Evolutionary conservation across 2,888 invertebrate genomes (phyloP).

Genomic region (Leucophenga maculata): DNA sequence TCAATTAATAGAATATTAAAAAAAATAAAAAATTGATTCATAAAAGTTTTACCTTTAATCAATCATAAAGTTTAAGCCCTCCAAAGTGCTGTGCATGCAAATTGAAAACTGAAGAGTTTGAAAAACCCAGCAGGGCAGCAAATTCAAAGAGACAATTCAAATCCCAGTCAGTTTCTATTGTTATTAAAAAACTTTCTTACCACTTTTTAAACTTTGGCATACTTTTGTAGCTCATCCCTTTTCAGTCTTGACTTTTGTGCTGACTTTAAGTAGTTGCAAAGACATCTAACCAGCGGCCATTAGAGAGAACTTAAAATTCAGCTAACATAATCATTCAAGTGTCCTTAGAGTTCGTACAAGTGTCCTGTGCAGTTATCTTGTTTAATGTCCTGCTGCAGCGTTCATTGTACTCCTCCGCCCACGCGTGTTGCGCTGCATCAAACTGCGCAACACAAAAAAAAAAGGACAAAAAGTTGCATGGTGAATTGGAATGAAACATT

Average conservation of each 20-base stretch:
- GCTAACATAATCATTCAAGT: constrained; percentile 13
- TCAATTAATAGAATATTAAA: background rate
- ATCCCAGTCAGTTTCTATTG: no score
- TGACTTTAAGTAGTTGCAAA: no score
- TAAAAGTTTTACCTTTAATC: constrained; percentile 42
- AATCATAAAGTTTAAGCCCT: constrained; percentile 44
- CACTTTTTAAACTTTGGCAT: no score
- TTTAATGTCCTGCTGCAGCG: background rate
- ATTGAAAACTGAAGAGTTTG: background rate
- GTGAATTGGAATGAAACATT: background rate
- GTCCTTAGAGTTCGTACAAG: constrained; percentile 4
- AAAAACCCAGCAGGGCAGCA: background rate
- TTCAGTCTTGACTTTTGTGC: no score
- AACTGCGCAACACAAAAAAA: background rate
- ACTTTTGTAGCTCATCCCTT: no score
- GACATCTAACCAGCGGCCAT: no score
- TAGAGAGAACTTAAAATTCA: constrained; percentile 13
- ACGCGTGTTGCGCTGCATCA: no score
- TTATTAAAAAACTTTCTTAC: no score
- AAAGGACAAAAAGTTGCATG: background rate
- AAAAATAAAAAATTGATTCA: constrained; percentile 46
- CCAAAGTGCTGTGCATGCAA: background rate
- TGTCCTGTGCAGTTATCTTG: background rate
- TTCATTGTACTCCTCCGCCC: background rate
- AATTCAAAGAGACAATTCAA: no score